phyloP scores from a whole-genome alignment of 2,113 vertebrate species.

The Phaethon lepturus region DNA sequence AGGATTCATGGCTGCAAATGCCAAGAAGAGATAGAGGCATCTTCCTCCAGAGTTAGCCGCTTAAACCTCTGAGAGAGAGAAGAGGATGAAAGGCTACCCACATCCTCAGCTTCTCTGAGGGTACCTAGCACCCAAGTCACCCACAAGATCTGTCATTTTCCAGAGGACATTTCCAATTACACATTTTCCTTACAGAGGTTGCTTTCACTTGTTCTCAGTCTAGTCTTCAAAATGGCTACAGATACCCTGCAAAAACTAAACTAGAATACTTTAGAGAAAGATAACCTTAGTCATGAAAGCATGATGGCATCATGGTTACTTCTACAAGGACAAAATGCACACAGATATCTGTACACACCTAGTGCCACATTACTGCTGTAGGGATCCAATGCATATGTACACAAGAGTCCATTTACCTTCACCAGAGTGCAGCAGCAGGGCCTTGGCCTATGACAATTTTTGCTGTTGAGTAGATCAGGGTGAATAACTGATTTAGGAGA shows the following conservation, averaged over 20 bases:
- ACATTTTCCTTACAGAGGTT: neutral
- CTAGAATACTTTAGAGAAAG: neutral
- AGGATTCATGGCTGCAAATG: neutral
- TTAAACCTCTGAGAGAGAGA: neutral
- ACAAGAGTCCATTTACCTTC: neutral
- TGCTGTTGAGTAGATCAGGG: neutral
- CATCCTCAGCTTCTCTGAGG: neutral
- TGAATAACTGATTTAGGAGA: neutral
- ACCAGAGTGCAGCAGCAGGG: neutral
- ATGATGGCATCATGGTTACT: neutral
- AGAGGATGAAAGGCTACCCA: neutral
- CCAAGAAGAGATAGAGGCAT: neutral
- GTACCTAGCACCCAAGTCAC: neutral
- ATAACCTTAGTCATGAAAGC: neutral
- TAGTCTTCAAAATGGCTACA: neutral
- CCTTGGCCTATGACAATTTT: neutral
- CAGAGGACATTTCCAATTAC: neutral
- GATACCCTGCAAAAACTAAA: neutral
- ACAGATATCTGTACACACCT: rapidly evolving
- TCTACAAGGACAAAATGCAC: neutral
- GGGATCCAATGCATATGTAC: too few relatives aligned
- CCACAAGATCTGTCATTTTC: neutral
- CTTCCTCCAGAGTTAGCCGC: neutral
- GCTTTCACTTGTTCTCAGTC: neutral
- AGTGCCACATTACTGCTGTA: rapidly evolving